Evolutionary conservation across 1,140 invertebrate species (phyloP).

Genomic region (Aphis craccivora): DNA sequence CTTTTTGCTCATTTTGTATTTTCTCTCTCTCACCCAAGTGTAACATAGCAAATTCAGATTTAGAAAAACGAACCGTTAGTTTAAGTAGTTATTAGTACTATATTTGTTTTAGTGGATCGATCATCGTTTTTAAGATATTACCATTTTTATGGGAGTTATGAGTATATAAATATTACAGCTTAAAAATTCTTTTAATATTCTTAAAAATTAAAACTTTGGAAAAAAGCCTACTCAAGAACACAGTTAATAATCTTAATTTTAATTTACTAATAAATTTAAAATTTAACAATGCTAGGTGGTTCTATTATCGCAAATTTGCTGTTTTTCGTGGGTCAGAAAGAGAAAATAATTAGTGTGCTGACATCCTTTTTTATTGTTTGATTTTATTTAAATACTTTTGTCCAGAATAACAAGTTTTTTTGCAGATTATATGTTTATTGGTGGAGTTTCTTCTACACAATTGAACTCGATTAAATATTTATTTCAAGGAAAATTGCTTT

Average conservation of each 20-base stretch:
- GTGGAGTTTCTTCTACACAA: conserved; percentile 3
- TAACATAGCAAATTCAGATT: neutral
- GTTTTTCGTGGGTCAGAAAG: neutral
- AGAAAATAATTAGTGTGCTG: neutral
- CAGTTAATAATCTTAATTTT: neutral
- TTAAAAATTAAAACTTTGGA: no score
- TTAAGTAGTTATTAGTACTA: neutral
- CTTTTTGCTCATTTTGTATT: neutral
- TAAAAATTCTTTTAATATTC: no score
- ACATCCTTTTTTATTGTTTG: neutral
- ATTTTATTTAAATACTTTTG: neutral
- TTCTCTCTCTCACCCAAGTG: neutral
- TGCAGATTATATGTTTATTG: conserved; percentile 3
- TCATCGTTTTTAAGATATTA: neutral
- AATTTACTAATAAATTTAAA: neutral
- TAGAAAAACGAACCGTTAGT: neutral
- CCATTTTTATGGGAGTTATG: neutral
- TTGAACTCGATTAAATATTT: neutral
- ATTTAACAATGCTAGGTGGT: neutral
- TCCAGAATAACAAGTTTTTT: neutral
- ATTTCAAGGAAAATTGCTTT: neutral
- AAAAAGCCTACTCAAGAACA: neutral
- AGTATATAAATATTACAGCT: neutral
- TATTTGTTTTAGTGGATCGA: neutral
- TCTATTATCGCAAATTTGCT: neutral